These are phyloP conservation scores for Syritta pipiens DNA, from an alignment of 2,888 invertebrate species.

Conservation along the genomic window DNA sequence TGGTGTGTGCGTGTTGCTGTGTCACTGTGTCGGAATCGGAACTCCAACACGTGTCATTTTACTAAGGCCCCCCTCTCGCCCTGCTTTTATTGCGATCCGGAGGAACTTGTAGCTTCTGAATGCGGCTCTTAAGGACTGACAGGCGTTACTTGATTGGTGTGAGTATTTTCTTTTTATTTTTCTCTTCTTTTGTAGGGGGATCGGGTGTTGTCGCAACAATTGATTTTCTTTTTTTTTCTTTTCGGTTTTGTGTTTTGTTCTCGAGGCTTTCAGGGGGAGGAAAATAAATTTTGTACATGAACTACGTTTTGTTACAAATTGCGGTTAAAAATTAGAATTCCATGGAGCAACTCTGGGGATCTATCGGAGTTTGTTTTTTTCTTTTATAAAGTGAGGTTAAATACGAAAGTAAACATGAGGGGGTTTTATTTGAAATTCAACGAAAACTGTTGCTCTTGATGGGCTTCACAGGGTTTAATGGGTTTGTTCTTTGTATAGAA, in stretches of 20 bases:
- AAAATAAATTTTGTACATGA: no score
- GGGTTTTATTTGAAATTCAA: no score
- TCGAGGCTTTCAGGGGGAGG: background rate
- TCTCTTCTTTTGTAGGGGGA: background rate
- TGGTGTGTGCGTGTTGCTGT: background rate
- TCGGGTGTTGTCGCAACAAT: slow-evolving; percentile 9
- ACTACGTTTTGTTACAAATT: no score
- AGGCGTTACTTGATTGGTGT: slow-evolving; percentile 29
- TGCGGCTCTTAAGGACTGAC: slow-evolving; percentile 11
- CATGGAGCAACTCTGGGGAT: no score
- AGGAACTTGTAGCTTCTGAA: slow-evolving; percentile 56
- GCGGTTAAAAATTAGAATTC: no score
- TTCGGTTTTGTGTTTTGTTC: background rate
- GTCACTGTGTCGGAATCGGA: slow-evolving; percentile 25
- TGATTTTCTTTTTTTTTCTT: slow-evolving; percentile 25
- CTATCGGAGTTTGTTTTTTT: no score
- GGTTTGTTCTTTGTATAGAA: no score
- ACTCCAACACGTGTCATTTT: slow-evolving; percentile 64
- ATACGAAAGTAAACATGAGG: no score
- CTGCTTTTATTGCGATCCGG: slow-evolving; percentile 1
- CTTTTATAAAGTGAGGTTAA: no score
- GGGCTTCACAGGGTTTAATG: no score
- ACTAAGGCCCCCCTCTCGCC: slow-evolving; percentile 10
- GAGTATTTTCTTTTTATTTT: background rate
- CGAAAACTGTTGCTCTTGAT: no score